Base-by-base conservation (phyloP, 2,888 invertebrate species). In the Artemia sinica region DNA sequence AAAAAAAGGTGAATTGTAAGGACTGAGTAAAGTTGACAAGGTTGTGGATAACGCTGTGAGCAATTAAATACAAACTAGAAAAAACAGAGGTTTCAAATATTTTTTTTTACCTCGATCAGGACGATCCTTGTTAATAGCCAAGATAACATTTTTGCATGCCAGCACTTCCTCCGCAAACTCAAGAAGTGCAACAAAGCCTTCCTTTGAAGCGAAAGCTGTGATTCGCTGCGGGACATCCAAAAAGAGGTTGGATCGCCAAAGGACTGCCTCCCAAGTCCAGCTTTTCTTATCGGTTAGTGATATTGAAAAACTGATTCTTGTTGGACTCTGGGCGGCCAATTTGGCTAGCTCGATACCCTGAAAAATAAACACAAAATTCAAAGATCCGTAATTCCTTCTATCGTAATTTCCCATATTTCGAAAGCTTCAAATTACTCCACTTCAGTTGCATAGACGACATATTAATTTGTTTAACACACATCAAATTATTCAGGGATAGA, bases 131-230 rank as follows among this genome's bases (percentile, higher is more conserved):
- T 85, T 84, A 77, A 92, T 85, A 80, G 88, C 89, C 70, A 87
- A 84, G 73, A 88, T 82, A 75, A 89, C 87, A 76, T 88, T 85
- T 74, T 84, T 83, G 78, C 91, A 91, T 72, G 86, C 85, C 69
- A 96, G 84, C 72, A 88, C 85, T 77, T 96, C 95, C 79, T 96
- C 96, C 69, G 94, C 95, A 77, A 92, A 94, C 82, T 96, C 96
- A 74, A 96, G 81, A 69, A 96, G 83, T 66, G 91, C 86, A 75
- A 96, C 86, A 81, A 96, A 93, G 73, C 91, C 91, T 80, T 96
- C 92, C 81, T 94, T 92, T 74, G 94, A 94, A 74, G 94, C 89
- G 75, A 88, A 92, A 7, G 91, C 88, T 73, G 90, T 84, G 73
- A 93, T 84, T 71, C 87, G 86, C 71, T 86, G 84, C 67, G 94